Conservation (phyloP, 37 sponge, comb jelly and placozoan genomes). For the Chondrilla cf. caribensis region DNA sequence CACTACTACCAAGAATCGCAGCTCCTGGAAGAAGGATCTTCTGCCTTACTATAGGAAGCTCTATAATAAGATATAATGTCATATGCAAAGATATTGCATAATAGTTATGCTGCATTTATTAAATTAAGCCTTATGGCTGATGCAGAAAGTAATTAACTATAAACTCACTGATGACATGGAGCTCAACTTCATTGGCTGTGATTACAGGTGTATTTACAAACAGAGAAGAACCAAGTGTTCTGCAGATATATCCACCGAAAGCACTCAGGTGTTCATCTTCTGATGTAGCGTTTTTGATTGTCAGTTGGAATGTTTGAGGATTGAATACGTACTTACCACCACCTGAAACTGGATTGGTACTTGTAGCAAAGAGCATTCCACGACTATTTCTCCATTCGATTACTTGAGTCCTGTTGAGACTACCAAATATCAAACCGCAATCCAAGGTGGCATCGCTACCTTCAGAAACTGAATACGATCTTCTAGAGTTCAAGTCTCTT, state of each 20-base stretch:
- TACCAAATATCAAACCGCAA: constrained; percentile 11
- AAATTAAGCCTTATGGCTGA: no score
- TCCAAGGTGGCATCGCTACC: neutral
- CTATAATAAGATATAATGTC: no score
- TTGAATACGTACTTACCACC: neutral
- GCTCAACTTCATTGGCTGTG: neutral
- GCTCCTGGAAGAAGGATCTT: no score
- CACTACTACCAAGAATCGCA: no score
- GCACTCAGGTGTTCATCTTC: neutral
- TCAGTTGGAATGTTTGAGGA: constrained; percentile 6
- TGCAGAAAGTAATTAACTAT: no score
- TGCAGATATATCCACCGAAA: neutral
- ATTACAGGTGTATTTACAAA: neutral
- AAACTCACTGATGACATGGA: neutral
- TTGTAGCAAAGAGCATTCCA: neutral
- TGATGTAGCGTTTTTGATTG: neutral
- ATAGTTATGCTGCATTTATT: neutral
- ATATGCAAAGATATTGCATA: neutral
- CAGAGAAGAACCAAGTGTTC: neutral
- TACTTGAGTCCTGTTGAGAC: neutral
- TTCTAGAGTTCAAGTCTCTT: neutral
- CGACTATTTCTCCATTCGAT: neutral
- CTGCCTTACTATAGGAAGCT: no score
- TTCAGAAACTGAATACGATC: neutral
- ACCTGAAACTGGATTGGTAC: neutral